Base-by-base conservation (phyloP, 2,888 invertebrate species). In the Phortica okadai region DNA sequence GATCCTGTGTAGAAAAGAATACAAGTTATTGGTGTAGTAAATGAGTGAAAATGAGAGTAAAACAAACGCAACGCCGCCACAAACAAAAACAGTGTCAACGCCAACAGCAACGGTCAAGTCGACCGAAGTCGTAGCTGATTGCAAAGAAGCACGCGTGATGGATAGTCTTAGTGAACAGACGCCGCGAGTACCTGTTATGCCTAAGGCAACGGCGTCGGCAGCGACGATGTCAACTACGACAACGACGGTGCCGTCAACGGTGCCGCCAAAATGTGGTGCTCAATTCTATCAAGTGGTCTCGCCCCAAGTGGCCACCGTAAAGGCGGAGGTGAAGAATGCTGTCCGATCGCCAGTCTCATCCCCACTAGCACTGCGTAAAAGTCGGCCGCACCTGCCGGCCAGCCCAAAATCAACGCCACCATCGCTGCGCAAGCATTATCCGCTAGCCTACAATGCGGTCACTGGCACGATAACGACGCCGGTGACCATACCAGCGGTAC, bases 31-130 rank as follows among this genome's bases (percentile, higher is more conserved):
- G 45, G 44, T 70, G 10, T 70, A 33, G 50, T 79, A 83, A 90
- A 90, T 91, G 91, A 90, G 88, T 88, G 90, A 90, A 85, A 87
- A 90, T 91, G 90, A 82, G 77, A 83, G 77, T 81, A 88, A 84
- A 76, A 78, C 80, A 76, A 73, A 82, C 79, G 76, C 80, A 81
- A 78, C 81, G 66, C 73, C 78, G 6, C 76, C 79, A 70, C 59
- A 42, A 66, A 74, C 79, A 80, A 73, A 62, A 81, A 62, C 74
- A 79, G 70, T 76, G 59, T 50, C 77, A 58, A 54, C 62, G 67
- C 21, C 73, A 62, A 50, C 59, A 62, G 56, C 16, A 33, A 45
- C 54, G 7, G 7, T 59, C 25, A 62, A 25, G 10, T 41, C 6
- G 75, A 80, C 25, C 77, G 33, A 66, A 59, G 7, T 72, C 45